Evolutionary conservation across 1,140 invertebrate species (phyloP).

Genomic region (Drosophila cardini): DNA sequence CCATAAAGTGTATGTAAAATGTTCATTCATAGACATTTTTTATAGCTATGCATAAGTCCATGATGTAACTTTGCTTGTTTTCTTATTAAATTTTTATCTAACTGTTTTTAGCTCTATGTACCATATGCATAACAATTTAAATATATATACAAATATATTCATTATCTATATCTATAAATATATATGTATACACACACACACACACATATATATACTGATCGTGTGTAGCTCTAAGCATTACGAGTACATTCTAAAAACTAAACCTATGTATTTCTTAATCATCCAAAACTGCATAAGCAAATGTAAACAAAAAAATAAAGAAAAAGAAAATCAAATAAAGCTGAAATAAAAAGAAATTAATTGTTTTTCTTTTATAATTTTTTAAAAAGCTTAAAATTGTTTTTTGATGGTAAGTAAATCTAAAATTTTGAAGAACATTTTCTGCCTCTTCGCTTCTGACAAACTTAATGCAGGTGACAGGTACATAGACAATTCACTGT

Average conservation of each 20-base stretch:
- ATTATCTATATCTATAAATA: constrained; percentile 32
- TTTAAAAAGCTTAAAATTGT: too few species aligned
- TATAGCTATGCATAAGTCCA: constrained; percentile 26
- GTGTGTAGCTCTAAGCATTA: constrained; percentile 70
- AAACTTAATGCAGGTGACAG: too few species aligned
- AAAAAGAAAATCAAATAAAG: constrained; percentile 64
- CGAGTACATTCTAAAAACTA: constrained; percentile 54
- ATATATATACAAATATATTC: constrained; percentile 46
- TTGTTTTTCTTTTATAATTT: too few species aligned
- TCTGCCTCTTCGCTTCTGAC: too few species aligned
- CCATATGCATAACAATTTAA: too few species aligned
- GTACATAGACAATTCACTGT: too few species aligned
- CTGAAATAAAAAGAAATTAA: constrained; percentile 56
- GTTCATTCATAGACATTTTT: constrained; percentile 52
- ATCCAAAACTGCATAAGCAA: too few species aligned
- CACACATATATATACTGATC: constrained; percentile 47
- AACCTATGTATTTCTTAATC: constrained; percentile 65
- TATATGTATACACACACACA: constrained; percentile 45
- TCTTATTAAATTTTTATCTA: constrained; percentile 51
- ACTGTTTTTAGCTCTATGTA: constrained; percentile 59
- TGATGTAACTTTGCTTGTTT: constrained; percentile 63
- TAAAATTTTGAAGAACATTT: too few species aligned
- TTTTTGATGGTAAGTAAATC: too few species aligned
- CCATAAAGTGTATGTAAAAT: constrained; percentile 32
- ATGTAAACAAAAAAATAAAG: constrained; percentile 5